A percentile compares a stretch with the other conserved stretches of the same genome.
Evolutionary conservation across 2,888 invertebrate species (phyloP).

Genomic region (Drosophila putrida): DNA sequence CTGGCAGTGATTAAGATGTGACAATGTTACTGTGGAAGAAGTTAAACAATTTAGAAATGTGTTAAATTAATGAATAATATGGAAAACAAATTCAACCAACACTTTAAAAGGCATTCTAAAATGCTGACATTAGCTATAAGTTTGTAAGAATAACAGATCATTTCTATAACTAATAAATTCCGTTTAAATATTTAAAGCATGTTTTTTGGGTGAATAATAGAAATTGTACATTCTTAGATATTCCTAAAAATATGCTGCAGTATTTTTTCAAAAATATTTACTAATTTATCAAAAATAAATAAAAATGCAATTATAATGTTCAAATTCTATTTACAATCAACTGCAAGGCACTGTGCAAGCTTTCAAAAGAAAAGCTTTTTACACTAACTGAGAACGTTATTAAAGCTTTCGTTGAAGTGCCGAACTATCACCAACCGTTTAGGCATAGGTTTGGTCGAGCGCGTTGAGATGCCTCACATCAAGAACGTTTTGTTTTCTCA

Average conservation of each 20-base stretch:
- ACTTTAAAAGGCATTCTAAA: no score
- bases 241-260: constrained; percentile 8
- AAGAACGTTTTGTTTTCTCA: neutral
- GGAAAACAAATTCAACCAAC: no score
- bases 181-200: neutral
- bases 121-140: no score
- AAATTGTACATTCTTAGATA: neutral
- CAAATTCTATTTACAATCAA: neutral
- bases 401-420: constrained; percentile 28
- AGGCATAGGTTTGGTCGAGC: constrained; percentile 47
- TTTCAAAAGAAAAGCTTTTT: constrained; percentile 38
- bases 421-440: fast-evolving
- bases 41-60: neutral
- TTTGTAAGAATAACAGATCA: neutral
- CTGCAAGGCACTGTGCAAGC: constrained; percentile 20
- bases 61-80: neutral
- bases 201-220: neutral
- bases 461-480: neutral
- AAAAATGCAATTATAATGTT: neutral
- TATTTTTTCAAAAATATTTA: neutral
- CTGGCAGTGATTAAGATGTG: constrained; percentile 18
- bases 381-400: neutral
- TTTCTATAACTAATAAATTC: neutral
- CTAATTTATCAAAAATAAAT: neutral
- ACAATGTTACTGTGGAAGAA: neutral